Percentiles rank a stretch among this genome's conserved stretches.
Evolutionary conservation across 2,113 vertebrate genomes (phyloP).

Genomic region (Hiodon tergisus): DNA sequence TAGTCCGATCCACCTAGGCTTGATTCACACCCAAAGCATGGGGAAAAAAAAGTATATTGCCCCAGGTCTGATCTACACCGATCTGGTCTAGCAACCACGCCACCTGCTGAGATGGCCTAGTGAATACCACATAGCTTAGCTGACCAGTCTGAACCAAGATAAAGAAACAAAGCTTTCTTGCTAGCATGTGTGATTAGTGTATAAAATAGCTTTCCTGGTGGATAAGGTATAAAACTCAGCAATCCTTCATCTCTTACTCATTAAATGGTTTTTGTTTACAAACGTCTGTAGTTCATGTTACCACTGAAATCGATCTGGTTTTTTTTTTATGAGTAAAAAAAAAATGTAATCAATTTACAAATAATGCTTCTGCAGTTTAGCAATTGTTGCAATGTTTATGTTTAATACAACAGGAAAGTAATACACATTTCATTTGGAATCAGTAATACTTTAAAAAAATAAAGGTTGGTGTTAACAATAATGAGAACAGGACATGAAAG

Average conservation of each 20-base stretch:
- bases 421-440: no score
- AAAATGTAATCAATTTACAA: neutral
- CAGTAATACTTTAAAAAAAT: neutral
- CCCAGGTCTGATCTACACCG: neutral
- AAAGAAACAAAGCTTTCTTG: neutral
- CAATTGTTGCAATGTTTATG: no score
- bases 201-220: neutral
- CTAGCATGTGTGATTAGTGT: neutral
- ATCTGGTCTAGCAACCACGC: neutral
- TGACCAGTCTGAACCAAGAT: neutral
- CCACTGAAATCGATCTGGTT: constrained; percentile 7
- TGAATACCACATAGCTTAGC: neutral
- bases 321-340: neutral
- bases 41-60: no score
- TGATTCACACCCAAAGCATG: no score
- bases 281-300: neutral
- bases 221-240: neutral
- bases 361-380: neutral
- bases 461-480: constrained; percentile 2
- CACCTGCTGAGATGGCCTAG: neutral
- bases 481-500: neutral
- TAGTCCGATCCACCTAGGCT: neutral
- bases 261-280: constrained; percentile 3
- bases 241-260: neutral
- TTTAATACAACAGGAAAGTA: no score